Conservation (phyloP, 2,113 vertebrate genomes). For the Arizona elegans region DNA sequence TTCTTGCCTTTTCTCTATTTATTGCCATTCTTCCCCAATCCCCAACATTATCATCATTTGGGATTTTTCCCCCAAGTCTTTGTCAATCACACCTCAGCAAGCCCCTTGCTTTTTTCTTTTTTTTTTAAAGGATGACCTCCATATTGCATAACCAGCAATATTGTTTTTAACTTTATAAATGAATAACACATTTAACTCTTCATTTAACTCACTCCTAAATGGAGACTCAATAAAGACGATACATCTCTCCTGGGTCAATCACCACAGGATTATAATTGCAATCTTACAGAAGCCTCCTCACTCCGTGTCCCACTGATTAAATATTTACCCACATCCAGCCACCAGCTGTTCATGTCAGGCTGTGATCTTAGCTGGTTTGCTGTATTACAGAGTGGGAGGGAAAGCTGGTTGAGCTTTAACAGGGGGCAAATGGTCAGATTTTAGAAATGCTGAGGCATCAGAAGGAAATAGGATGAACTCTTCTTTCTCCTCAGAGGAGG, state of each 20-base stretch:
- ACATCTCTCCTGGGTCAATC: neutral
- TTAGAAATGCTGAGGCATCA: slow-evolving; percentile 58
- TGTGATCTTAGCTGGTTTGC: slow-evolving; percentile 20
- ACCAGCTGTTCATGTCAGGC: neutral
- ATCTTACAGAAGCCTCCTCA: neutral
- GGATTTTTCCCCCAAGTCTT: neutral
- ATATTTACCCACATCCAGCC: slow-evolving; percentile 42
- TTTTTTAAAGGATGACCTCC: neutral
- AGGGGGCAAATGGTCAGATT: slow-evolving; percentile 52
- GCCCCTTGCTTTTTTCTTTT: neutral
- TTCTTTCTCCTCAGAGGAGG: slow-evolving; percentile 38
- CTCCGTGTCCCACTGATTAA: slow-evolving; percentile 7
- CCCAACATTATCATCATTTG: neutral
- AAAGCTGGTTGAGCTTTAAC: slow-evolving; percentile 62
- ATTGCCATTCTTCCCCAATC: slow-evolving; percentile 32
- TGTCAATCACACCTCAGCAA: neutral
- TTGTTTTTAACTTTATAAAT: neutral
- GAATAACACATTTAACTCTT: neutral
- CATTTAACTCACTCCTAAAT: neutral
- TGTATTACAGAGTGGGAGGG: neutral
- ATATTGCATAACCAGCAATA: neutral
- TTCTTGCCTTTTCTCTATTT: slow-evolving; percentile 24
- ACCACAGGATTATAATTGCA: neutral
- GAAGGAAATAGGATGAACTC: slow-evolving; percentile 40
- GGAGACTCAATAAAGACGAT: neutral